Percentiles rank a stretch among this genome's conserved stretches.
Conservation (phyloP, 2,888 invertebrate genomes). For the Parnassius smintheus region DNA sequence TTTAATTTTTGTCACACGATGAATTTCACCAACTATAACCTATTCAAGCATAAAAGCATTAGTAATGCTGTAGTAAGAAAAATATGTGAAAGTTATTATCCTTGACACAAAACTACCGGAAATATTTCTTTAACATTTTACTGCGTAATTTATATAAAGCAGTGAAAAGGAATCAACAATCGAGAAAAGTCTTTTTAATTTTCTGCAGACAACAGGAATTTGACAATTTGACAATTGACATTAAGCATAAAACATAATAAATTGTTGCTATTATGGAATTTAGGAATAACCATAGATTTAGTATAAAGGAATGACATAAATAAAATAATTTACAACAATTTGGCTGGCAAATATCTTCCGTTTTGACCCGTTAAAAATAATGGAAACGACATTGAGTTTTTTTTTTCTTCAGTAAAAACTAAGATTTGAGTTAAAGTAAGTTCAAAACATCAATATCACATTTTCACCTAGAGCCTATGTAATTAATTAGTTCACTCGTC, state of each 20-base stretch:
- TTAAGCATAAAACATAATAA: no score
- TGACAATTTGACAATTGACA: not conserved
- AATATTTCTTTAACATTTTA: conserved; percentile 20
- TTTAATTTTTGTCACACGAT: conserved; percentile 34
- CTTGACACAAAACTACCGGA: conserved; percentile 2
- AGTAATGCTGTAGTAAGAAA: not conserved
- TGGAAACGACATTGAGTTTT: not conserved
- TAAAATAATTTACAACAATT: no score
- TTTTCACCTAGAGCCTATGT: no score
- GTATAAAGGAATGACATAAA: no score
- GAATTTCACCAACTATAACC: conserved; percentile 51
- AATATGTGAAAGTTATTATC: conserved; percentile 5
- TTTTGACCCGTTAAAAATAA: conserved; percentile 12
- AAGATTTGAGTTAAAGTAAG: no score
- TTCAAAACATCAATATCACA: no score
- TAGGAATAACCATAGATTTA: no score
- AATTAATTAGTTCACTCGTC: no score
- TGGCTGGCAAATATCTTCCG: not conserved
- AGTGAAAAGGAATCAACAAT: conserved; percentile 32
- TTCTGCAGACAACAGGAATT: conserved; percentile 17
- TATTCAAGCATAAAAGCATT: conserved; percentile 36
- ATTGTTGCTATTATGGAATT: no score
- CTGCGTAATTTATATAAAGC: conserved; percentile 26
- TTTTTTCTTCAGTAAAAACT: no score
- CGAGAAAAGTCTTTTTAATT: conserved; percentile 66